phyloP scores from a whole-genome alignment of 2,113 vertebrate genomes.

The human region DNA sequence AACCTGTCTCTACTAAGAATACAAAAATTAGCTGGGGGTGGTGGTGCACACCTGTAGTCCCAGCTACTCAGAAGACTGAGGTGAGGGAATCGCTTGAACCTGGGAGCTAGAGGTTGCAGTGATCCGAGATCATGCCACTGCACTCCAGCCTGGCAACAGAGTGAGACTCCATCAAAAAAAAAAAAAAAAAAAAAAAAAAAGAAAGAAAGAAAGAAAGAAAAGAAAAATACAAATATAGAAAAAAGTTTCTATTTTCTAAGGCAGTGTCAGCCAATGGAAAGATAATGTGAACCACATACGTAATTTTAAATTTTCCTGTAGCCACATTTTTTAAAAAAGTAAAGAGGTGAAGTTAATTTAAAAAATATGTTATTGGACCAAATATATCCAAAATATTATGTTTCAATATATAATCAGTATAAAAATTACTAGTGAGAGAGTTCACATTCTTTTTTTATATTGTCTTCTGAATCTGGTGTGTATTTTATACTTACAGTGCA shows the following conservation, averaged over 20 bases:
- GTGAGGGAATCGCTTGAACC: no score
- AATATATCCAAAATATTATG: neutral
- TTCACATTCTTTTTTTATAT: neutral
- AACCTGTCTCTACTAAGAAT: no score
- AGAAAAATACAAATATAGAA: neutral
- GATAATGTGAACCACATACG: neutral
- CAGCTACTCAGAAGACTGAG: no score
- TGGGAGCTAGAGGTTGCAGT: no score
- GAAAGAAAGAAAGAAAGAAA: no score
- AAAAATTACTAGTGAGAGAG: neutral
- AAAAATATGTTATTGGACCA: neutral
- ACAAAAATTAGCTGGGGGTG: no score
- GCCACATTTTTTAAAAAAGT: neutral
- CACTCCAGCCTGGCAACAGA: no score
- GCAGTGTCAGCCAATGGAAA: neutral
- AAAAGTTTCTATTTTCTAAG: neutral
- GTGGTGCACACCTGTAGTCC: no score
- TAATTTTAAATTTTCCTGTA: constrained; percentile 33
- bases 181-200: no score
- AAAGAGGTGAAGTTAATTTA: constrained; percentile 7
- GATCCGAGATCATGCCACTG: no score
- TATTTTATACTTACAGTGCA: neutral
- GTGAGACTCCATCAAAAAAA: no score
- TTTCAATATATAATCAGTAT: neutral
- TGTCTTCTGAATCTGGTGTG: neutral